Evolutionary conservation across 1,140 invertebrate species (phyloP), one percentile per base, ranked within the genome.

Genomic region (Rhagoletis zephyria): DNA sequence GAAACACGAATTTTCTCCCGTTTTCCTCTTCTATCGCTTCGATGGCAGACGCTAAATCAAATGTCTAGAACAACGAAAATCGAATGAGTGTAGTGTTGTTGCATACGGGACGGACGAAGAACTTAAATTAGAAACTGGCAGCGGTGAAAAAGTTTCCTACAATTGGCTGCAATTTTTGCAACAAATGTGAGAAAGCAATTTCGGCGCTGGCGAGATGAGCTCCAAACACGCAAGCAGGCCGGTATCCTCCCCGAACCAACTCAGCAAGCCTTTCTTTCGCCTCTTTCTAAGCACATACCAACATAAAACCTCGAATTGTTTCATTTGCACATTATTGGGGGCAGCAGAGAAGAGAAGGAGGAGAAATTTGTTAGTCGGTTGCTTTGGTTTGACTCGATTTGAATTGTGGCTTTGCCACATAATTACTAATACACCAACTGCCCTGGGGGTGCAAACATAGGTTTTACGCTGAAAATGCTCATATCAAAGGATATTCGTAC

Each of bases 101-200:
- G 48, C 48, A 81, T 81, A 81, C 56, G 74, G 30, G 51, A 81
- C 45, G 45, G 30, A 30, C 30, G 30, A 30, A 30, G 30, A 30
- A 81, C 10, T 56, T 19, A 81, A 81, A 81, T 81, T 59, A 81
- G 74, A 81, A 81, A 81, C 74, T 81, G 45, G 74, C 74, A 81
- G 48, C 19, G n/a, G 16, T 56, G 14, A 30, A 56, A 81, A 81
- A 81, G n/a, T 81, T 81, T 10, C 74, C 45, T 81, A 81, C 74
- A 81, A 81, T 81, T 81, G 74, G 74, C 48, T 56, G 74, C 74
- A 81, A 81, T 81, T 81, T 81, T 48, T 81, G 19, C 16, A 48
- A 56, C 48, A 81, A 81, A 81, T 81, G 74, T 81, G 74, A 81
- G 74, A 81, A 81, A 81, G 74, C 74, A 51, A 81, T 81, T 81